Evolutionary conservation across 1,140 invertebrate species (phyloP), one percentile per base, ranked within the genome.

Genomic region (Drosophila gunungcola): DNA sequence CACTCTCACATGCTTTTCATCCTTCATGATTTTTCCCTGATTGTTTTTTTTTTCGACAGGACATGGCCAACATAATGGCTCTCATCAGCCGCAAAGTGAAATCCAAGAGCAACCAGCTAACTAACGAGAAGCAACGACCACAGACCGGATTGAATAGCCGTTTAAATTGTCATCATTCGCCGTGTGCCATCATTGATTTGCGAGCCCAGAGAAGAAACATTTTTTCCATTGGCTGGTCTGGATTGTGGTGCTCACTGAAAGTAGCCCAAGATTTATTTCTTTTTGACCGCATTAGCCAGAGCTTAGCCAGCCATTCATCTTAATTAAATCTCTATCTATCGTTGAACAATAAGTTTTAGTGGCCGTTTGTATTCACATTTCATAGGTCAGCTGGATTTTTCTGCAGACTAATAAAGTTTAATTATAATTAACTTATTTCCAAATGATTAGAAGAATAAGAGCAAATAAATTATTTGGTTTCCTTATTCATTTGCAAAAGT

Each of bases 81-180:
- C 69, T 74, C 72, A 73, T 73, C 72, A 63, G 72, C 56, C 57
- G 38, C 51, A 62, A 68, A 68, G 56, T 68, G 34, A 48, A 58
- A 58, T 48, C 58, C 48, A 21, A 53, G 51, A 73, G 58, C 58
- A 74, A 51, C n/a, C 51, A 45, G 5, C 36, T 36, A 49, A 57
- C 69, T 54, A 74, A 74, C 72, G 43, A 61, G 56, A 34, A 67
- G 29, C 12, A 42, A 16, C 42, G 43, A 29, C 32, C 49, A 45
- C 58, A 58, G n/a, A 42, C 57, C 51, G 45, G 45, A 56, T 74
- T 74, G 70, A 74, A 74, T 74, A 64, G 52, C 67, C 53, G 73
- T 56, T 64, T 75, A 75, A 75, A 65, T 41, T 65, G 72, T 75
- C 68, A 74, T 73, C 57, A 61, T 62, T 74, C 21, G 60, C 64